Conservation (phyloP, 2,888 invertebrate genomes). For the Baronia brevicornis region DNA sequence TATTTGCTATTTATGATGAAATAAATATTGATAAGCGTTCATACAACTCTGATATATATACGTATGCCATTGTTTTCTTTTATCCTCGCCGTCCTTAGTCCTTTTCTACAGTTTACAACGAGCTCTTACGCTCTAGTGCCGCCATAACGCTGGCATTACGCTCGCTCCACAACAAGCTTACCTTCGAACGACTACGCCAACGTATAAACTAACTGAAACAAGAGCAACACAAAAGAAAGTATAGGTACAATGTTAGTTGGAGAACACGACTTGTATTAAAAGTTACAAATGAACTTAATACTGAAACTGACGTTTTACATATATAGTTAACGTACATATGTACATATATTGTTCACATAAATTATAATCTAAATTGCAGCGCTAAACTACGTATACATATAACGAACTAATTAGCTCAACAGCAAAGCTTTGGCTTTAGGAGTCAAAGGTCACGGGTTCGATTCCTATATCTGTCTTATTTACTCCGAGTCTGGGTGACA, state of each 20-base stretch:
- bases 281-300: slow-evolving; percentile 1
- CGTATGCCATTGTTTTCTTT: slow-evolving; percentile 6
- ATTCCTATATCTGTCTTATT: too few relatives aligned
- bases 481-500: too few relatives aligned
- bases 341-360: too few relatives aligned
- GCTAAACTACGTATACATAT: too few relatives aligned
- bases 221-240: slow-evolving; percentile 15
- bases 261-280: slow-evolving; percentile 8
- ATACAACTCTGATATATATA: slow-evolving; percentile 20
- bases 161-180: slow-evolving; percentile 17
- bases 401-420: too few relatives aligned
- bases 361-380: too few relatives aligned
- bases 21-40: slow-evolving; percentile 34
- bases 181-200: slow-evolving; percentile 13
- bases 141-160: slow-evolving; percentile 13
- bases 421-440: too few relatives aligned
- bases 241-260: slow-evolving; percentile 13
- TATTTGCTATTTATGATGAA: too few relatives aligned
- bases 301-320: slow-evolving; percentile 1
- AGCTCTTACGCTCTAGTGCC: slow-evolving; percentile 16
- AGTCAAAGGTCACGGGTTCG: too few relatives aligned
- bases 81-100: slow-evolving; percentile 10
- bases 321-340: too few relatives aligned
- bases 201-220: slow-evolving; percentile 14
- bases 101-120: slow-evolving; percentile 26